These are phyloP conservation scores for Salmo trutta DNA, from an alignment of 2,797 vertebrate genomes.

Conservation along the genomic window DNA sequence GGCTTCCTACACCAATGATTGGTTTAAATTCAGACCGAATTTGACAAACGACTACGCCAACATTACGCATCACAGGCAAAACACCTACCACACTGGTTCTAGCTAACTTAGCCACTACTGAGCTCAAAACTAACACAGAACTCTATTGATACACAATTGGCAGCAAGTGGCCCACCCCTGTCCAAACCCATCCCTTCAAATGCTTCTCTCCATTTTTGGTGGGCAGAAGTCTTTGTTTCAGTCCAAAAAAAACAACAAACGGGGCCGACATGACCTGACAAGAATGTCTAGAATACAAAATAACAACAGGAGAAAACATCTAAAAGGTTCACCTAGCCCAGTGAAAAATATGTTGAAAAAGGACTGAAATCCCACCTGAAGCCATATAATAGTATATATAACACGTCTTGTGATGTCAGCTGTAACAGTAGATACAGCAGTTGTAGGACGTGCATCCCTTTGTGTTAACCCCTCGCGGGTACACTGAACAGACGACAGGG, in stretches of 20 bases:
- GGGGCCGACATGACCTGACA: conserved; percentile 60
- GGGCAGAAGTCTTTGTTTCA: conserved; percentile 62
- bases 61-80: conserved; percentile 25
- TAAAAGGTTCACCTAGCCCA: too few species aligned
- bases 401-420: conserved; percentile 26
- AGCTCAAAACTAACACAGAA: conserved; percentile 23
- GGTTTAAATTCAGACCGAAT: not conserved
- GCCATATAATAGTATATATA: too few species aligned
- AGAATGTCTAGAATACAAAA: conserved; percentile 65
- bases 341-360: not conserved
- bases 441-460: conserved; percentile 8
- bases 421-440: conserved; percentile 39
- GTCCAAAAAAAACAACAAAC: conserved; percentile 59
- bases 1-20: not conserved
- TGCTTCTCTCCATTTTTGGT: conserved; percentile 46
- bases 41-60: not conserved
- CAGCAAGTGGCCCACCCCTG: conserved; percentile 41
- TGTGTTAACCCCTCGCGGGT: conserved; percentile 7
- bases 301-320: conserved; percentile 13
- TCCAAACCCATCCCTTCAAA: conserved; percentile 49
- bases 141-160: conserved; percentile 44
- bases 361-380: conserved; percentile 28
- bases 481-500: conserved; percentile 21
- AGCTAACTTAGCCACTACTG: conserved; percentile 18
- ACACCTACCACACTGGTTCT: conserved; percentile 46